Base-by-base conservation (phyloP, 92 coral and sea anemone genomes). In the Epizoanthus illoricatus region DNA sequence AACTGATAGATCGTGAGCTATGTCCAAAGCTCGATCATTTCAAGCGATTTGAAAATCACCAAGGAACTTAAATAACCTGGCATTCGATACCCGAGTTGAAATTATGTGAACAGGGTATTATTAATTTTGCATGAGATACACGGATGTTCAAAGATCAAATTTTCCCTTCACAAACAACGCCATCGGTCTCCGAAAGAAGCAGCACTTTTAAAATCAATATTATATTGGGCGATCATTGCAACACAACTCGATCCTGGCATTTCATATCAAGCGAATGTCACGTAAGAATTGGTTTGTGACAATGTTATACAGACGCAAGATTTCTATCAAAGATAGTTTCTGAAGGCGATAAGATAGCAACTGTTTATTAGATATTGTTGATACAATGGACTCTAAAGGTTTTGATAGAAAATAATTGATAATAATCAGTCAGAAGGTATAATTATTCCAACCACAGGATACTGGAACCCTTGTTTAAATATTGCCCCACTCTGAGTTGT, bases 271-370 rank as follows among this genome's bases (percentile, higher is more conserved):
- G 21, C 6, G 47, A 24, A 10, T 42, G 41, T 56, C 65, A 59
- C 76, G 56, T 41, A 0, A 20, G 23, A 11, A 62, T 13, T 41
- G 64, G 21, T 43, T 21, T 19, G 2, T 4, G 39, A 19, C 21
- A 15, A 20, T 56, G 54, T 78, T 39, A n/a, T n/a, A 12, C 80
- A 45, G 24, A 21, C n/a, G 28, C 17, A 45, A 75, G 28, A 39
- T 42, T 63, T 20, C 15, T 2, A 19, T 28, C 0, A 10, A 19
- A 20, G 59, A 23, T 21, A 40, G 55, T 78, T 63, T 43, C 58
- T 62, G 82, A 78, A 63, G 82, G 82, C 82, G 67, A 62, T 70
- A 78, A 78, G 71, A 64, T 78, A 78, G 82, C 82, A 78, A 62
- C 71, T 41, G n/a, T 41, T 9, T 78, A 70, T 78, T 62, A 61